Conservation (phyloP, 2,113 vertebrate genomes). For the Oceanodroma tethys region DNA sequence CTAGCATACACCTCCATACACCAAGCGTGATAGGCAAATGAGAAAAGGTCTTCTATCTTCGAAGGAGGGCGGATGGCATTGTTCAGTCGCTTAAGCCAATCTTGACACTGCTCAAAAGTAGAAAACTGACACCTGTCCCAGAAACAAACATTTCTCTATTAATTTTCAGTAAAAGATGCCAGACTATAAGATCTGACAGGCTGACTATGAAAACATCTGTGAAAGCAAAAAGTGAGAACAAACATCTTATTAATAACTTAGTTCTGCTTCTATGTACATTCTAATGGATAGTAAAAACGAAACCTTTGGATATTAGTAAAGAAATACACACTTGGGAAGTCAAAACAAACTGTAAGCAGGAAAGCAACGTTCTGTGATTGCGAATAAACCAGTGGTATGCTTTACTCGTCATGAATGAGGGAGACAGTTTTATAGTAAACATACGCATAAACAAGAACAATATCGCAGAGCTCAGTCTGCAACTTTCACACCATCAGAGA, state of each 20-base stretch:
- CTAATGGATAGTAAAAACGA: background rate
- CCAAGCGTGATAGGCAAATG: conserved; percentile 95
- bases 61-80: conserved; percentile 83
- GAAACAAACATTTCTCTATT: background rate
- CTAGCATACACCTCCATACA: conserved; percentile 93
- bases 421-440: too few relatives aligned
- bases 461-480: background rate
- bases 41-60: conserved; percentile 94
- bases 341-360: background rate
- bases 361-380: background rate
- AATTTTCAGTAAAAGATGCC: background rate
- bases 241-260: background rate
- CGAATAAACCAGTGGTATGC: background rate
- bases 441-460: too few relatives aligned
- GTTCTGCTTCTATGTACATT: background rate
- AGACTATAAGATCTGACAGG: background rate
- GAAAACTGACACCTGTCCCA: conserved; percentile 90
- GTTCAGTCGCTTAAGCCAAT: conserved; percentile 91
- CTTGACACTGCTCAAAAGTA: conserved; percentile 97
- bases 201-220: background rate
- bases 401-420: background rate
- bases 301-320: background rate
- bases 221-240: background rate
- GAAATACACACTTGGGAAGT: background rate
- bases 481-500: too few relatives aligned